Conservation (phyloP, 64 coral and sea anemone species). For the Catalaphyllia jardinei region DNA sequence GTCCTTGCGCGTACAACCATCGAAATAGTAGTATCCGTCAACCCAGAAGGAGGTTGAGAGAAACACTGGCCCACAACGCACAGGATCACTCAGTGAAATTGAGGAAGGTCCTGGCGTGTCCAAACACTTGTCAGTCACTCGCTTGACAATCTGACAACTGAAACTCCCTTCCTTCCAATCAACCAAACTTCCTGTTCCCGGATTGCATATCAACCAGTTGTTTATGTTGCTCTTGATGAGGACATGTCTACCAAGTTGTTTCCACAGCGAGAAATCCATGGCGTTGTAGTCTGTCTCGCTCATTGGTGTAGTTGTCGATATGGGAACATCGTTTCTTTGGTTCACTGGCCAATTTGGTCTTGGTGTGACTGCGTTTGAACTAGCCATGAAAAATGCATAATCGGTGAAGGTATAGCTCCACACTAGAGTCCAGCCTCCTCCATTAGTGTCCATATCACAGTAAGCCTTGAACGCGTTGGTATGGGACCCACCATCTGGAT, state of each 20-base stretch:
- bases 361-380: slow-evolving; percentile 12
- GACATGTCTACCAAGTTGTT: slow-evolving; percentile 51
- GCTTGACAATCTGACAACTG: slow-evolving; percentile 11
- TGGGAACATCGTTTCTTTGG: not conserved
- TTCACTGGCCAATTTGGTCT: not conserved
- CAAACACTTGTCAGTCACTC: not conserved
- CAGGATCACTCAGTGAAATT: not conserved
- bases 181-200: slow-evolving; percentile 59
- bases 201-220: slow-evolving; percentile 70
- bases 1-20: not conserved
- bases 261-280: slow-evolving; percentile 62
- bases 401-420: slow-evolving; percentile 16
- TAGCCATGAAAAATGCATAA: not conserved
- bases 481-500: slow-evolving; percentile 31
- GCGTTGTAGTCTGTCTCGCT: slow-evolving; percentile 69
- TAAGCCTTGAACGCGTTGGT: slow-evolving; percentile 38
- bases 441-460: slow-evolving; percentile 22
- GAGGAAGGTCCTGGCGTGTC: not conserved
- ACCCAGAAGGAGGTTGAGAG: not conserved
- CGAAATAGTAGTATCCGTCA: not conserved
- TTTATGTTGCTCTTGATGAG: slow-evolving; percentile 64
- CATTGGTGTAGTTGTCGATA: slow-evolving; percentile 2
- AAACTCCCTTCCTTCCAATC: slow-evolving; percentile 52
- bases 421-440: slow-evolving; percentile 35
- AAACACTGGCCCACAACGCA: not conserved